Evolutionary conservation across 1,140 invertebrate species (phyloP), one percentile per base, ranked within the genome.

Genomic region (Yoshiicerus persimilis): DNA sequence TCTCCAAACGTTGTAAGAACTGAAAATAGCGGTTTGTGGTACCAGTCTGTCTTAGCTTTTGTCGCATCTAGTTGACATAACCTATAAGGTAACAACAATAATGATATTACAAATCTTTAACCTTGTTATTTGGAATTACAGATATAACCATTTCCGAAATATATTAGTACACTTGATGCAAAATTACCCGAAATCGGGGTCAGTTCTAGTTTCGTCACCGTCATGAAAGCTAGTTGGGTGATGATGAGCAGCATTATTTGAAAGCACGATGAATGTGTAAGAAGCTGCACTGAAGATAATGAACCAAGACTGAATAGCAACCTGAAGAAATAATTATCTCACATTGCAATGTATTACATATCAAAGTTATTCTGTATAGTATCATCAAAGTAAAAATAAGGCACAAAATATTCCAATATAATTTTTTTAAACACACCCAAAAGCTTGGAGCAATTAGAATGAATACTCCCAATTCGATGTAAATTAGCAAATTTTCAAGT

Each of bases 151-250:
- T 34, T 47, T 85, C 20, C 8, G 39, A 47, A 23, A 13, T 38
- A 25, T 13, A 38, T 41, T 34, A 20, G 5, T 85, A 20, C 27
- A 62, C 16, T 85, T 23, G 13, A 39, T 84, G 23, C 41, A 77
- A 10, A 27, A 30, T 47, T 11, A 88, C 86, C 89, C 89, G 36
- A 90, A 90, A 87, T 90, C 89, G 6, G 89, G 62, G 27, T 88
- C 83, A 13, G 25, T 38, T 25, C 89, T 38, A 0, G 86, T 25
- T 36, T 87, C 84, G 87, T 92, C 92, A 25, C 91, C 91, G 27
- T 91, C 91, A 87, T 92, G 92, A 86, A 91, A 92, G 56, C 91
- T 91, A 8, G 90, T 86, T 25, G 91, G 86, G 34, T 90, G 87
- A 32, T 90, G 89, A 83, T 89, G 85, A 23, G 92, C 88, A 23